Evolutionary conservation across 2,113 vertebrate species (phyloP).

Genomic region (Antennarius striatus): DNA sequence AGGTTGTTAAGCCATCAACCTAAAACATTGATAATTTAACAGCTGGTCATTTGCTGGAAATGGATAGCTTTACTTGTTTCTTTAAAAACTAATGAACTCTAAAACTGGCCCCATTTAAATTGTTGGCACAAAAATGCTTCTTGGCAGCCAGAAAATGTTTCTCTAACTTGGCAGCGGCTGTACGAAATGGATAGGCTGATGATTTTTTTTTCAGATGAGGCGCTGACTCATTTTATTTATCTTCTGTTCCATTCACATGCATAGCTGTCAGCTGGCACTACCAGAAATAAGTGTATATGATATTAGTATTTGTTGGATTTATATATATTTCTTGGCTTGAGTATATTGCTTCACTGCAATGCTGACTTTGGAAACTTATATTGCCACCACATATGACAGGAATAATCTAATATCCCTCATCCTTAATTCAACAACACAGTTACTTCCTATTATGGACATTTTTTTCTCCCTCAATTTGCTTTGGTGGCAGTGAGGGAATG

Average conservation of each 20-base stretch:
- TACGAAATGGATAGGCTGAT: conserved; percentile 22
- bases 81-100: conserved; percentile 6
- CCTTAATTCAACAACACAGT: conserved; percentile 28
- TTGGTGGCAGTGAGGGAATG: conserved; percentile 14
- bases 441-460: conserved; percentile 39
- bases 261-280: conserved; percentile 35
- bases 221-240: conserved; percentile 28
- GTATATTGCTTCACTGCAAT: conserved; percentile 21
- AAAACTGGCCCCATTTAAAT: conserved; percentile 5
- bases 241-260: conserved; percentile 33
- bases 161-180: conserved; percentile 20
- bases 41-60: not conserved
- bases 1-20: too few species aligned
- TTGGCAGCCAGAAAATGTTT: conserved; percentile 26
- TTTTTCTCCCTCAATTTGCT: conserved; percentile 37
- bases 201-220: conserved; percentile 33
- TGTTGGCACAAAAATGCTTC: conserved; percentile 4
- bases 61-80: not conserved
- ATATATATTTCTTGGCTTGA: conserved; percentile 41
- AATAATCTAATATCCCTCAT: conserved; percentile 35
- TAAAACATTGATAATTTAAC: not conserved
- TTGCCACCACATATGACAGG: conserved; percentile 14
- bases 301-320: conserved; percentile 33
- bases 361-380: conserved; percentile 50
- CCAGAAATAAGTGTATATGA: conserved; percentile 17